Base-by-base conservation (phyloP, 2,797 vertebrate genomes). In the Percopsis omiscomaycus region DNA sequence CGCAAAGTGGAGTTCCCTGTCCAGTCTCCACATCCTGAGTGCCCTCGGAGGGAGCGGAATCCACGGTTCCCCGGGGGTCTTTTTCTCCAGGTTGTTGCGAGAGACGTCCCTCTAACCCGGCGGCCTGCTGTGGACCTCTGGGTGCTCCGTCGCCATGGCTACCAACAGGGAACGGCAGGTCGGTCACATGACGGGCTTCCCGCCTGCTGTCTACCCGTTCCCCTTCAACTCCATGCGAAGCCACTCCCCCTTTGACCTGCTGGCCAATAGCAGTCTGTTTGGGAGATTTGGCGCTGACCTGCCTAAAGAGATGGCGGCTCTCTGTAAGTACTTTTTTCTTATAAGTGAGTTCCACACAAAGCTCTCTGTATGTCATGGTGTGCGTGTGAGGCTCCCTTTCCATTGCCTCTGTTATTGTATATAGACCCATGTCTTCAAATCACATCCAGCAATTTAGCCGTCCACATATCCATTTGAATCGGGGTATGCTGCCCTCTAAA, bases 271-370 rank as follows among this genome's bases (percentile, higher is more conserved):
- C 77, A 93, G 86, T 83, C 90, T 94, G 76, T 96, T 96, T 83
- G 92, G 94, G 53, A 92, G 94, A 83, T 95, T 95, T 48, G 92
- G 94, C 64, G 93, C 94, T 8, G 95, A 96, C 91, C 94, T 96
- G 60, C 95, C 95, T 74, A 96, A 96, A 91, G 95, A 96, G 88
- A 96, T 96, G 95, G 95, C 95, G 1, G 95, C 95, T 59, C 91
- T 96, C 80, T 96, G 95, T 96, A 89, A 96, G 95, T 96, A 67
- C 69, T 75, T 69, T 69, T 55, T 59, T 74, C n/a, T 8, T 48
- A 54, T 48, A 13, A 27, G n/a, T 2, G 13, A 3, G 3, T 52
- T 22, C 27, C 12, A 29, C 12, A 28, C 29, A 28, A 54, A 54
- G 32, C 32, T 37, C 5, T 28, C 27, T 57, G 14, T 51, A 16